Percentiles rank a stretch among this genome's conserved stretches.
Evolutionary conservation across 2,797 vertebrate genomes (phyloP).

Genomic region (Ficedula albicollis): DNA sequence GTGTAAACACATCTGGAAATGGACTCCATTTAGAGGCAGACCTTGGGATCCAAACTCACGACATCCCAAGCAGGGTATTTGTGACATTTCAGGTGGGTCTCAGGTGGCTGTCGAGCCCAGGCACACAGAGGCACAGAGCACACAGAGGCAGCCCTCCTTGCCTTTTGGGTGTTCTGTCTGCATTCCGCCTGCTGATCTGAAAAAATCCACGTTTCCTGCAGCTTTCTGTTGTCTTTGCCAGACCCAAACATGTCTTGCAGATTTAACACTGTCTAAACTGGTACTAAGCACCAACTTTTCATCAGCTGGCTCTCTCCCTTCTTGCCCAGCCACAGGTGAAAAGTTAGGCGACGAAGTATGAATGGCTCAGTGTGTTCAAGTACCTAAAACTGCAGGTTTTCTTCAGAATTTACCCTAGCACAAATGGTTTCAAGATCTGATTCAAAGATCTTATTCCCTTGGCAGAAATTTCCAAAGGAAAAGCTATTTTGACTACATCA

Average conservation of each 20-base stretch:
- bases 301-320: background rate
- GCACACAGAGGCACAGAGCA: background rate
- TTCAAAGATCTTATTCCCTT: background rate
- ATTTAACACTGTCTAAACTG: background rate
- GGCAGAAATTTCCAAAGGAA: background rate
- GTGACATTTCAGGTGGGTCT: background rate
- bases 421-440: background rate
- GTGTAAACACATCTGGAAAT: background rate
- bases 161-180: background rate
- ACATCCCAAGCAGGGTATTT: background rate
- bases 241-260: background rate
- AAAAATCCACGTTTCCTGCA: background rate
- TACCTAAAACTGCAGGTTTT: background rate
- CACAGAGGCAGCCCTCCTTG: background rate
- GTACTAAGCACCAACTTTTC: background rate
- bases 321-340: background rate
- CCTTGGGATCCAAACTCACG: background rate
- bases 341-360: background rate
- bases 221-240: background rate
- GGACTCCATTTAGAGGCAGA: background rate
- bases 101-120: background rate
- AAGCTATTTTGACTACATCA: constrained; percentile 22
- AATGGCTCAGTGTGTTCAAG: background rate
- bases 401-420: background rate
- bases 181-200: background rate